Conservation (phyloP, 2,113 vertebrate genomes). For the Athene noctua region DNA sequence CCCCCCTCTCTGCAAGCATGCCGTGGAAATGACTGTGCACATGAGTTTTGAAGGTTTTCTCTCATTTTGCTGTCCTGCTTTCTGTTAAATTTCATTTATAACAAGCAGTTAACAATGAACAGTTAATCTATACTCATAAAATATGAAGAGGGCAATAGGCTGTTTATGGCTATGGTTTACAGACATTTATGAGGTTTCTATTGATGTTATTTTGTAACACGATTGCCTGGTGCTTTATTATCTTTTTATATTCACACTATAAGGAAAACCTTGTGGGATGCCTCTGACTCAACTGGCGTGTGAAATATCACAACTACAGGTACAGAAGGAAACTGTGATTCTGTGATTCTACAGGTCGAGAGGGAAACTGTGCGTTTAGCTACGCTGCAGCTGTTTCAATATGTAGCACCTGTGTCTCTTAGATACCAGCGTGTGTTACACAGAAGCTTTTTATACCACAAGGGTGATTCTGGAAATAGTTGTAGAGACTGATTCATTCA, state of each 20-base stretch:
- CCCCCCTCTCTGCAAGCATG: neutral
- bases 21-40: neutral
- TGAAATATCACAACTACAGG: neutral
- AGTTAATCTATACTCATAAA: neutral
- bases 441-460: neutral
- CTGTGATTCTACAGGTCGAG: neutral
- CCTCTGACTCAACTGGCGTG: neutral
- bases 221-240: neutral
- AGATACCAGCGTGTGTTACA: rapidly evolving
- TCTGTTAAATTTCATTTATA: neutral
- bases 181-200: neutral
- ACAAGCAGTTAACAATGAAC: neutral
- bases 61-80: neutral
- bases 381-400: neutral
- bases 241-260: neutral
- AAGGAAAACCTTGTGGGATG: neutral
- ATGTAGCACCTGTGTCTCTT: neutral
- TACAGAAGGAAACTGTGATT: neutral
- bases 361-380: neutral
- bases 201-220: neutral
- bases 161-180: neutral
- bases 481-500: neutral
- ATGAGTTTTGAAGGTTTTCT: neutral
- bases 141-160: neutral
- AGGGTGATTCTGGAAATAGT: neutral